Evolutionary conservation across 2,888 invertebrate species (phyloP), one percentile per base, ranked within the genome.

Genomic region (Ptychoptera albimana): DNA sequence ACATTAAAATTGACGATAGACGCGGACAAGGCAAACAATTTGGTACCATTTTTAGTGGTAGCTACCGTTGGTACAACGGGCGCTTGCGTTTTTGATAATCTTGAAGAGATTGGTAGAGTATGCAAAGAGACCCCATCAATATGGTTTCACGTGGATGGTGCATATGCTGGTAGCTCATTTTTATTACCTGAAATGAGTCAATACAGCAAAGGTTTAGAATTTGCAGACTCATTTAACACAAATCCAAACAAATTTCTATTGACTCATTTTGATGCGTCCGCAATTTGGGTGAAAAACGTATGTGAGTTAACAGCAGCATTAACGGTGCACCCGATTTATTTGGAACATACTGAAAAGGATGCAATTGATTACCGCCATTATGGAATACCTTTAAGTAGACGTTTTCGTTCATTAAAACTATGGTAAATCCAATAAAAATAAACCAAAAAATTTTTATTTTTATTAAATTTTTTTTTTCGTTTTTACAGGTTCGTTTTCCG

Each of bases 121-220:
- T 77, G 79, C 51, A 70, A 69, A 45, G 64, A 63, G 1, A 64
- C 69, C 50, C 71, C 76, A 0, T 68, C 69, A 43, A 70, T 82
- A n/a, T 91, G 89, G 88, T 69, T 89, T 23, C 89, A 89, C 60
- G 83, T 87, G 2, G 88, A 89, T 60, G 87, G 80, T 1, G 88
- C 88, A 1, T 91, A 89, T 58, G 88, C 85, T 1, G 91, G 91
- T 3, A 84, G 79, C 54, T 79, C 83, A 1, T 80, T 91, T 56
- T 84, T 91, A 48, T 81, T 88, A 54, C 87, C 87, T 0, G 89
- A 89, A 64, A 74, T 86, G 60, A 73, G 82, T 48, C 67, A 71
- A 1, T 65, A 74, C 39, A 70, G 77, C 55, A 67, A 70, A 5
- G 81, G 80, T 1, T 67, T 80, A 29, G 75, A 86, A 65, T 76